Percentiles rank a stretch among this genome's conserved stretches.
Conservation (phyloP, 1,140 invertebrate species). For the Euborellia annulipes region DNA sequence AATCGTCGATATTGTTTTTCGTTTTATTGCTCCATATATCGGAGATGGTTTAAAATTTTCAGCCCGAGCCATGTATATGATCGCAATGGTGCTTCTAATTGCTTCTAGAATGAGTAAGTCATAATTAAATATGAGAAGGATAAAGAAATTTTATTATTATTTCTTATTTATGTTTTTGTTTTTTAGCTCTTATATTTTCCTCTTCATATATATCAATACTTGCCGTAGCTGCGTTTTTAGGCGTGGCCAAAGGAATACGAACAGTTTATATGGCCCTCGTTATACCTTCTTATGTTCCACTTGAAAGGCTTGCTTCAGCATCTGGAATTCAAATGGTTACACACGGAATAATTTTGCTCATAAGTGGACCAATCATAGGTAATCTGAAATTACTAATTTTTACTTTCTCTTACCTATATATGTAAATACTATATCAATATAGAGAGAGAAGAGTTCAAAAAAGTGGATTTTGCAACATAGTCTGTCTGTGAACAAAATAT, state of each 20-base stretch:
- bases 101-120: slow-evolving; percentile 45
- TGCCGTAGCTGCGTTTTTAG: slow-evolving; percentile 37
- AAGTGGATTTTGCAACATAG: no score
- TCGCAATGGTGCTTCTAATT: slow-evolving; percentile 45
- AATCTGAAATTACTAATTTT: no score
- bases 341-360: slow-evolving; percentile 38
- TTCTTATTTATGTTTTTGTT: no score
- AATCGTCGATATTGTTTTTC: slow-evolving; percentile 36
- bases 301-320: slow-evolving; percentile 41
- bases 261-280: slow-evolving; percentile 49
- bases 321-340: slow-evolving; percentile 41
- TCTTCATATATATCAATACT: slow-evolving; percentile 19
- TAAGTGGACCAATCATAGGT: slow-evolving; percentile 45
- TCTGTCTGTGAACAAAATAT: no score
- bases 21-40: slow-evolving; percentile 41
- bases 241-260: slow-evolving; percentile 41
- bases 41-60: slow-evolving; percentile 44
- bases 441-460: no score
- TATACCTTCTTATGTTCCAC: slow-evolving; percentile 43
- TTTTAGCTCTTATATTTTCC: not conserved
- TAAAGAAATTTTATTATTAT: no score
- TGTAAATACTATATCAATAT: no score
- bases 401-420: no score
- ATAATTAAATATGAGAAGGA: no score
- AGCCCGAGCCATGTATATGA: slow-evolving; percentile 47